Percentiles rank a stretch among this genome's conserved stretches.
Evolutionary conservation across 2,113 vertebrate genomes (phyloP).

Genomic region (Catagonus wagneri): DNA sequence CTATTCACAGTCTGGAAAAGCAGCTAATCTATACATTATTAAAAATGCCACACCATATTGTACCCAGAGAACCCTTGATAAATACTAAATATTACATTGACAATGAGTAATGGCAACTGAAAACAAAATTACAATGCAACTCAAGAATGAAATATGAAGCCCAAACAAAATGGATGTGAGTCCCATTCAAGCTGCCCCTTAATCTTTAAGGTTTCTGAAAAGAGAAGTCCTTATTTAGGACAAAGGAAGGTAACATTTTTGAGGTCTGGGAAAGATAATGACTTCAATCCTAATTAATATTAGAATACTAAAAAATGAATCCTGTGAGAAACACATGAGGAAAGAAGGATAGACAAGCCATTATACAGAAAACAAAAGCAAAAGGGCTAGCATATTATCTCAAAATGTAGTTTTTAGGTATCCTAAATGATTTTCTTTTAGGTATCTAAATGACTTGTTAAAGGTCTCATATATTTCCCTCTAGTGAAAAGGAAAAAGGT

Average conservation of each 20-base stretch:
- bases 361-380: neutral
- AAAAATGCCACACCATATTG: constrained; percentile 63
- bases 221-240: neutral
- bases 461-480: constrained; percentile 33
- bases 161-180: constrained; percentile 56
- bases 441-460: neutral
- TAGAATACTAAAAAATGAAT: neutral
- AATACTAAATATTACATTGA: constrained; percentile 64
- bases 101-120: constrained; percentile 61
- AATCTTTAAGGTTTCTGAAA: neutral
- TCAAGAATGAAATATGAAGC: constrained; percentile 71
- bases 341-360: neutral
- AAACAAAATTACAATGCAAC: constrained; percentile 66
- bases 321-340: neutral
- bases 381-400: neutral
- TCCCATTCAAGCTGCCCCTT: neutral
- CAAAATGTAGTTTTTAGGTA: neutral
- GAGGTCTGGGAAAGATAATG: constrained; percentile 33
- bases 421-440: constrained; percentile 23
- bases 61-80: constrained; percentile 48
- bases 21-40: constrained; percentile 66
- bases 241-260: constrained; percentile 42
- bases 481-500: neutral
- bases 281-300: neutral
- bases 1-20: constrained; percentile 33